Conservation (phyloP, 2,888 invertebrate genomes). For the Baronia brevicornis region DNA sequence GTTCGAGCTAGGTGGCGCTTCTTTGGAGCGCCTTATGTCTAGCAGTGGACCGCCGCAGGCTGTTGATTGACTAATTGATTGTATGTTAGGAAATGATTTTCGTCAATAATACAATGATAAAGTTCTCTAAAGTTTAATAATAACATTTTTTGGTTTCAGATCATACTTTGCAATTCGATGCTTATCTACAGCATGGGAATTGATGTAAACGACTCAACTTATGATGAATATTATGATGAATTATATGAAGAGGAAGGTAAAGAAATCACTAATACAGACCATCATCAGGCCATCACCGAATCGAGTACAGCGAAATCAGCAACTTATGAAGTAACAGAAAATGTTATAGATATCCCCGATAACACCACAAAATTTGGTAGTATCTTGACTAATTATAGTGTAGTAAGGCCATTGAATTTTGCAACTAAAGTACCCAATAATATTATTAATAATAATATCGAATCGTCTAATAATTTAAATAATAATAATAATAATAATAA, state of each 20-base stretch:
- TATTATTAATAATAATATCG: neutral
- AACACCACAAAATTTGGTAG: conserved; percentile 28
- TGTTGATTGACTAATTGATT: too few species aligned
- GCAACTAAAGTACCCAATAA: conserved; percentile 16
- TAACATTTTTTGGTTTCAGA: too few species aligned
- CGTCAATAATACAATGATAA: too few species aligned
- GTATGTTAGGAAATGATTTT: too few species aligned
- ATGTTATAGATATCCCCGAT: conserved; percentile 45
- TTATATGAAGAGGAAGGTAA: conserved; percentile 1
- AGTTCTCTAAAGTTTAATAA: too few species aligned
- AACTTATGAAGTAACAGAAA: conserved; percentile 49
- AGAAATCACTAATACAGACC: neutral
- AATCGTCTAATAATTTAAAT: neutral
- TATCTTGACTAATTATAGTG: conserved; percentile 32
- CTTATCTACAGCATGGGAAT: too few species aligned
- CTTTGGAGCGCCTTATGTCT: too few species aligned
- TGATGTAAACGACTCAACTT: too few species aligned
- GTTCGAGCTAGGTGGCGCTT: too few species aligned
- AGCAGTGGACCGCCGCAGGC: too few species aligned
- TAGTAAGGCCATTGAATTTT: conserved; percentile 30
- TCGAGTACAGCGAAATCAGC: conserved; percentile 9
- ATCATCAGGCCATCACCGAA: neutral
- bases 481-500: conserved; percentile 14
- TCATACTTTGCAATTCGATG: too few species aligned
- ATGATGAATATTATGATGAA: too few species aligned